Conservation (phyloP, 1,140 invertebrate genomes). For the Rhagoletis pomonella region DNA sequence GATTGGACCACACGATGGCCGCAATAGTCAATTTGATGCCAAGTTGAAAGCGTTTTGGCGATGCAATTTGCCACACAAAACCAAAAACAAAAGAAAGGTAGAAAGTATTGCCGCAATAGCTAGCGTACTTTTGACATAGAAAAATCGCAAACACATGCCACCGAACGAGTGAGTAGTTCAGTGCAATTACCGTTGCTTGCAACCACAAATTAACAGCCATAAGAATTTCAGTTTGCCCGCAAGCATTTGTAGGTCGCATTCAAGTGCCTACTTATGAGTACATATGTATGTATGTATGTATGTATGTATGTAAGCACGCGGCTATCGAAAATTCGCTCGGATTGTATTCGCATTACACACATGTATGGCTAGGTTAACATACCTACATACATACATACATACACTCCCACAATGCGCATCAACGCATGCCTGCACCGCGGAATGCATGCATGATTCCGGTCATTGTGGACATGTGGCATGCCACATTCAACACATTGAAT, state of each 20-base stretch:
- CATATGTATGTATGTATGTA: too few relatives aligned
- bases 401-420: neutral
- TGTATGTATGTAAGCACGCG: too few relatives aligned
- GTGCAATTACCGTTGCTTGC: constrained; percentile 21
- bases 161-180: neutral
- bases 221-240: constrained; percentile 29
- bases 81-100: neutral
- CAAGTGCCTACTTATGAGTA: neutral
- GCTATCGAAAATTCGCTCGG: neutral
- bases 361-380: neutral
- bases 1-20: constrained; percentile 35
- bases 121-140: constrained; percentile 44
- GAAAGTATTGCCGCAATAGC: neutral
- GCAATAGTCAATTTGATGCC: constrained; percentile 35
- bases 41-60: constrained; percentile 27
- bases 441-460: constrained; percentile 19
- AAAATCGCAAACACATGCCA: constrained; percentile 10
- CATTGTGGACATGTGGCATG: neutral
- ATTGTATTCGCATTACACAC: neutral
- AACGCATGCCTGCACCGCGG: neutral
- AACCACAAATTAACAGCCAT: constrained; percentile 48
- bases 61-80: neutral
- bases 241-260: neutral
- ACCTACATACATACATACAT: neutral
- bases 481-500: constrained; percentile 33